Evolutionary conservation across 2,797 vertebrate genomes (phyloP).

Genomic region (Diglossa cyanea): DNA sequence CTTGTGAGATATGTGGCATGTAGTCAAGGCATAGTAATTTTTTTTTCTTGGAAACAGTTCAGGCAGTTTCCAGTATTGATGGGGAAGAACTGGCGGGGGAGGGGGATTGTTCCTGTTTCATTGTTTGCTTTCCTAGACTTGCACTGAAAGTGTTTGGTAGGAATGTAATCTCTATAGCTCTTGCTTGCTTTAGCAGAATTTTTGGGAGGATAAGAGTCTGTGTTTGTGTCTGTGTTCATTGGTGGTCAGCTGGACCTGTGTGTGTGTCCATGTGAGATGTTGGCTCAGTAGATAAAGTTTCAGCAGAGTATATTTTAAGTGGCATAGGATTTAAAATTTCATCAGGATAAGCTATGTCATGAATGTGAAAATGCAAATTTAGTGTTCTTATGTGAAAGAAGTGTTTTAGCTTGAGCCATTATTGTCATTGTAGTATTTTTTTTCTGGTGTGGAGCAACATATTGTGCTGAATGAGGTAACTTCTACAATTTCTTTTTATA

Average conservation of each 20-base stretch:
- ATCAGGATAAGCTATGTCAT: neutral
- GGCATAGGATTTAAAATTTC: neutral
- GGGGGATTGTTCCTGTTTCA: neutral
- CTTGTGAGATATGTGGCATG: neutral
- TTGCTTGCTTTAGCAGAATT: neutral
- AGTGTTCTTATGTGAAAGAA: neutral
- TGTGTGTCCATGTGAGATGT: neutral
- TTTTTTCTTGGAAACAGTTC: neutral
- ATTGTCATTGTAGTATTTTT: neutral
- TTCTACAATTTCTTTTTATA: neutral
- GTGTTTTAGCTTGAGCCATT: neutral
- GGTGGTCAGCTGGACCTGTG: neutral
- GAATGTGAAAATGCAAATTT: neutral
- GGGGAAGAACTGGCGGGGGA: rapidly evolving
- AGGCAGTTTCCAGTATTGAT: neutral
- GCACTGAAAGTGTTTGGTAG: neutral
- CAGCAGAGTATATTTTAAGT: neutral
- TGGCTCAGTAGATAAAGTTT: neutral
- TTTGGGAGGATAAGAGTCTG: neutral
- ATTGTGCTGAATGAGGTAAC: neutral
- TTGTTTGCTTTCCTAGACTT: neutral
- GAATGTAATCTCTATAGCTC: neutral
- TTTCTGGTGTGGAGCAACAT: neutral
- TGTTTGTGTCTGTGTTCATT: neutral
- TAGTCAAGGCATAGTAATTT: neutral